Evolutionary conservation across 2,888 invertebrate genomes (phyloP).

Genomic region (Lithophane leautieri): DNA sequence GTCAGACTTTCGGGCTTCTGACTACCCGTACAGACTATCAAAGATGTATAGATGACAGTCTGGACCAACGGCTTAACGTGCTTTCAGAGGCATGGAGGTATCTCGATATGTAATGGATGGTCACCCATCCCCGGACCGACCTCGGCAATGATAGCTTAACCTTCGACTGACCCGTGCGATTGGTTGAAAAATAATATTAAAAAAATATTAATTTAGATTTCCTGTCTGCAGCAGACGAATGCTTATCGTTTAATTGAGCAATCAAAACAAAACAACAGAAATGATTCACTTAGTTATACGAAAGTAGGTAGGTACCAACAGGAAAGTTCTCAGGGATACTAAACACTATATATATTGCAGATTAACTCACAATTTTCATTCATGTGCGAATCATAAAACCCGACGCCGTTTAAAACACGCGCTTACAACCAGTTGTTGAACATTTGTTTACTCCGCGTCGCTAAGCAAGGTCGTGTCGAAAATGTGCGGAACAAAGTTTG

Average conservation of each 20-base stretch:
- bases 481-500: constrained; percentile 52
- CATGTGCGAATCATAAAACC: constrained; percentile 47
- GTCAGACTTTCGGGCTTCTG: too few species aligned
- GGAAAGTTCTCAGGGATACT: constrained; percentile 41
- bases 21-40: too few species aligned
- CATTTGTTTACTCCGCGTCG: constrained; percentile 65
- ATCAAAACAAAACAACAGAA: neutral
- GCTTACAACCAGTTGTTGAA: constrained; percentile 54
- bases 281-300: constrained; percentile 42
- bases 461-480: constrained; percentile 62
- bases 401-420: constrained; percentile 43
- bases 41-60: too few species aligned
- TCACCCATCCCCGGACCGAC: too few species aligned
- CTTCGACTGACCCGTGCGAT: too few species aligned
- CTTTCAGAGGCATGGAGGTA: too few species aligned
- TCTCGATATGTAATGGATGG: too few species aligned
- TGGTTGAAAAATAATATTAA: too few species aligned
- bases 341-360: constrained; percentile 59
- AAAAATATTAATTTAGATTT: neutral
- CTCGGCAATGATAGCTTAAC: too few species aligned
- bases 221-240: neutral
- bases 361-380: constrained; percentile 59
- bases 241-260: neutral
- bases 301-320: constrained; percentile 30
- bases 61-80: too few species aligned